A percentile compares a stretch with the other conserved stretches of the same genome.
These are phyloP conservation scores for Ceryle rudis DNA, from an alignment of 2,797 vertebrate species.

Conservation along the genomic window DNA sequence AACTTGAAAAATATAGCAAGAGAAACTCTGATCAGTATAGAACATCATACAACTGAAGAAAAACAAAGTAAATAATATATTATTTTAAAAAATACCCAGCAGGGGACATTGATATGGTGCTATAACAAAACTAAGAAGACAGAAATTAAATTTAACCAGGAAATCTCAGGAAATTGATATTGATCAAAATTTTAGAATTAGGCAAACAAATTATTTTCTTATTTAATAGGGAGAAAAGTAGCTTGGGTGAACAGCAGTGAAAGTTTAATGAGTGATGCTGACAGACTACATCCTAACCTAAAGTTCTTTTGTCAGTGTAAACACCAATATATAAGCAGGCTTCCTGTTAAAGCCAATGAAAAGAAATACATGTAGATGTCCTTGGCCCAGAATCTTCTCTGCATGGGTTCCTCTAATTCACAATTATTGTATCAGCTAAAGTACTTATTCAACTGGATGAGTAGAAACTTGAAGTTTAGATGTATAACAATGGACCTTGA, in stretches of 20 bases:
- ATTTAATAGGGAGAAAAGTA: background rate
- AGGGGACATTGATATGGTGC: background rate
- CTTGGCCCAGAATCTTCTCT: background rate
- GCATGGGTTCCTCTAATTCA: background rate
- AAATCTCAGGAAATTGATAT: conserved; percentile 24
- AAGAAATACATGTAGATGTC: background rate
- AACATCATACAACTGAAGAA: background rate
- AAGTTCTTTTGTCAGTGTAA: background rate
- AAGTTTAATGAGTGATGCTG: background rate
- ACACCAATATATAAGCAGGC: background rate
- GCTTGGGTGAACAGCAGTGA: background rate
- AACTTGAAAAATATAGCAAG: background rate
- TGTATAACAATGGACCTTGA: background rate
- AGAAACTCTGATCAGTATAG: background rate
- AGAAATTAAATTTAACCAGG: conserved; percentile 30
- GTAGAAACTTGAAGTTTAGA: background rate
- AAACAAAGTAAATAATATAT: background rate
- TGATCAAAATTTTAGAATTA: conserved; percentile 16
- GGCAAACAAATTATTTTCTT: background rate
- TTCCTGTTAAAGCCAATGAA: background rate
- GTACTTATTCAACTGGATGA: background rate
- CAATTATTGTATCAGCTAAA: background rate
- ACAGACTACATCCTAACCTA: background rate
- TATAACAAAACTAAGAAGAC: background rate
- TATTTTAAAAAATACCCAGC: background rate